phyloP scores from a whole-genome alignment of 2,888 invertebrate species.

The Acronicta alni region DNA sequence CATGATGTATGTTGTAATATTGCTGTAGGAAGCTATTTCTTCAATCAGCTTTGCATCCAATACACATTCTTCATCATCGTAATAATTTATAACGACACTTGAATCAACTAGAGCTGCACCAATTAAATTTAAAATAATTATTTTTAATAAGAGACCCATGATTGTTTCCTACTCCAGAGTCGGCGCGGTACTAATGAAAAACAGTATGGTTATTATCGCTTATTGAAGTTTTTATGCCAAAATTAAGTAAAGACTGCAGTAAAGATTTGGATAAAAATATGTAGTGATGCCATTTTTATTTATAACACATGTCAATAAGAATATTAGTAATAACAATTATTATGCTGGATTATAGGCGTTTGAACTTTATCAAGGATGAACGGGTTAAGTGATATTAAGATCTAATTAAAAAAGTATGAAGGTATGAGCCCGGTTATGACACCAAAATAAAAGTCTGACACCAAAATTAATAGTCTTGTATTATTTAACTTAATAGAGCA shows the following conservation, averaged over 20 bases:
- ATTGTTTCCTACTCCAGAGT: slow-evolving; percentile 13
- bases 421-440: no score
- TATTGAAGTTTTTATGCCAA: slow-evolving; percentile 39
- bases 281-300: background rate
- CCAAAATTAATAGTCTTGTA: no score
- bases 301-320: no score
- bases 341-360: no score
- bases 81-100: slow-evolving; percentile 59
- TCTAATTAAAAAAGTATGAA: no score
- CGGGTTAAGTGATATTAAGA: no score
- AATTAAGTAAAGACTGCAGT: background rate
- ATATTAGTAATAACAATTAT: no score
- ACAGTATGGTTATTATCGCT: slow-evolving; percentile 22
- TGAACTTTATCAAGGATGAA: no score
- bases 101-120: slow-evolving; percentile 38
- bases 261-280: slow-evolving; percentile 16
- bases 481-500: no score
- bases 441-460: no score
- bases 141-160: slow-evolving; percentile 42
- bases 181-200: slow-evolving; percentile 32
- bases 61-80: slow-evolving; percentile 57
- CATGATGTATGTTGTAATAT: slow-evolving; percentile 83
- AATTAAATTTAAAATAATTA: slow-evolving; percentile 37
- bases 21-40: slow-evolving; percentile 89
- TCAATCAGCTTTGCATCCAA: slow-evolving; percentile 59